These are phyloP conservation scores for Rhinatrema bivittatum DNA, from an alignment of 2,797 vertebrate species.

Conservation along the genomic window DNA sequence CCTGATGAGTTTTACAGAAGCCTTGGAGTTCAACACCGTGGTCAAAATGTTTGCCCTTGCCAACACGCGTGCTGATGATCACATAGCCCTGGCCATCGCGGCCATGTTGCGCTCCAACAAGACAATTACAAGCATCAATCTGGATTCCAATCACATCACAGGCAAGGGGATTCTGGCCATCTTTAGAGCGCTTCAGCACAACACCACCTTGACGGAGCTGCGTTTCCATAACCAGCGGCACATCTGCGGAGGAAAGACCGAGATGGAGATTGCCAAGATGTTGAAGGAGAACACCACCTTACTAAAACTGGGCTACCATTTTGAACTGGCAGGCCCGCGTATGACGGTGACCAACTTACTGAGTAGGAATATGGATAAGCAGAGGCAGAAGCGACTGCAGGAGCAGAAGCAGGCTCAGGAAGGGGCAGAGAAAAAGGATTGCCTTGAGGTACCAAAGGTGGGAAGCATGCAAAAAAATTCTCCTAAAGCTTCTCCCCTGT, in stretches of 20 bases:
- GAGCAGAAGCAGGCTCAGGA: slow-evolving; percentile 86
- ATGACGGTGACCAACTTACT: slow-evolving; percentile 95
- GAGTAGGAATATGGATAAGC: slow-evolving; percentile 96
- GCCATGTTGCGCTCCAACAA: slow-evolving; percentile 81
- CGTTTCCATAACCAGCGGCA: slow-evolving; percentile 97
- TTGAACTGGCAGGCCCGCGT: slow-evolving; percentile 88
- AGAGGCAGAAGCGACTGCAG: slow-evolving; percentile 85
- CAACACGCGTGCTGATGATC: slow-evolving; percentile 91
- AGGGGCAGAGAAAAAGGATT: slow-evolving; percentile 70
- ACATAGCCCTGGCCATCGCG: slow-evolving; percentile 86
- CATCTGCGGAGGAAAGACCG: slow-evolving; percentile 92
- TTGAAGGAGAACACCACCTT: slow-evolving; percentile 90
- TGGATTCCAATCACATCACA: slow-evolving; percentile 95
- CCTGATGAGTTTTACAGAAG: slow-evolving; percentile 83
- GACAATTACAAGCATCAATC: slow-evolving; percentile 82
- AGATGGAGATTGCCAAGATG: slow-evolving; percentile 95
- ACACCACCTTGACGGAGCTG: slow-evolving; percentile 82
- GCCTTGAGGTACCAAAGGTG: slow-evolving; percentile 69
- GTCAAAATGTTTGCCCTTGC: slow-evolving; percentile 83
- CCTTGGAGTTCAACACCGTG: slow-evolving; percentile 76
- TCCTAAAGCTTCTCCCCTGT: slow-evolving; percentile 52
- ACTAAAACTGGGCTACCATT: slow-evolving; percentile 93
- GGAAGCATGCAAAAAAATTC: slow-evolving; percentile 48
- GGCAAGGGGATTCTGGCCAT: slow-evolving; percentile 89
- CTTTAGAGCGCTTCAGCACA: slow-evolving; percentile 83